Conservation (phyloP, 1,140 invertebrate genomes). For the Magallana gigas region DNA sequence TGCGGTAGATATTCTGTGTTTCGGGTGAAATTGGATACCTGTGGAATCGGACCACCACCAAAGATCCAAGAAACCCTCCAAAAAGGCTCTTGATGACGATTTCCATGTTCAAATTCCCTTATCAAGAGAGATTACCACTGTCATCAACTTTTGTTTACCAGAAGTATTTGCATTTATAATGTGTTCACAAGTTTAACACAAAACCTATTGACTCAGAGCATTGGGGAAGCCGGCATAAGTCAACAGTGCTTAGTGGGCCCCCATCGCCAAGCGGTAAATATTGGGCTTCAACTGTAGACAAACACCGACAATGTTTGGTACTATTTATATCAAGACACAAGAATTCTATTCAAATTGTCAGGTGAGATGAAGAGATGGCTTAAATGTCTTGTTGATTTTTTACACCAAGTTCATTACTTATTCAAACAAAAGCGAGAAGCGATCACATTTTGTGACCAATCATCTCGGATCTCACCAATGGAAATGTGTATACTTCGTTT, state of each 20-base stretch:
- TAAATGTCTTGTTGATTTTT: constrained; percentile 32
- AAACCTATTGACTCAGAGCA: constrained; percentile 60
- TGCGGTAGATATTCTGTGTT: constrained; percentile 1
- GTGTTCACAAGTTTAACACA: constrained; percentile 62
- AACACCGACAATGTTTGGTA: constrained; percentile 40
- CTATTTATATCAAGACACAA: constrained; percentile 30
- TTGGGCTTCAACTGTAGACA: constrained; percentile 44
- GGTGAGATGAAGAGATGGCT: neutral
- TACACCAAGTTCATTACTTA: neutral
- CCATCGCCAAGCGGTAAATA: constrained; percentile 52
- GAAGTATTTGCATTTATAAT: constrained; percentile 58
- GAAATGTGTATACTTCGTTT: neutral
- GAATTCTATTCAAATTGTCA: constrained; percentile 6
- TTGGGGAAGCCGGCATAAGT: constrained; percentile 59
- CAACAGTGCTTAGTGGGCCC: constrained; percentile 51
- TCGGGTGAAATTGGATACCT: constrained; percentile 7
- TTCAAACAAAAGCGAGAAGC: neutral
- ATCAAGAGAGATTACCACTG: constrained; percentile 57
- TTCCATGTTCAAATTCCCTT: constrained; percentile 39
- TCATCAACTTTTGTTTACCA: constrained; percentile 59
- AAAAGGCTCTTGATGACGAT: neutral
- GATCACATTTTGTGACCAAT: neutral
- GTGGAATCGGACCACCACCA: constrained; percentile 1
- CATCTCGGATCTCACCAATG: neutral
- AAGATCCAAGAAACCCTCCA: neutral